A percentile compares a stretch with the other conserved stretches of the same genome.
These are phyloP conservation scores for Chiroxiphia lanceolata DNA, from an alignment of 2,797 vertebrate genomes.

Conservation along the genomic window DNA sequence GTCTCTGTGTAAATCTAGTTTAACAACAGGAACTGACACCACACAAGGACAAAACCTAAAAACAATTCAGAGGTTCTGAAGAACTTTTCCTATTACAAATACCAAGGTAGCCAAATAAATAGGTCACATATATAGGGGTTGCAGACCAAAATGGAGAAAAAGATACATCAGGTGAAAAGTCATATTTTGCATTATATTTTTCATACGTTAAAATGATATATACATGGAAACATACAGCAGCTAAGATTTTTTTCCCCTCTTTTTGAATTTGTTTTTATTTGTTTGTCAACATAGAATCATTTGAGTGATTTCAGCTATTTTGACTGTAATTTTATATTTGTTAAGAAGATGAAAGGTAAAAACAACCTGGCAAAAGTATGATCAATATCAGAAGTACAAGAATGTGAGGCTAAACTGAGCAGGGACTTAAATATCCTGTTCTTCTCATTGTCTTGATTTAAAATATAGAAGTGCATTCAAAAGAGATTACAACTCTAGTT, in stretches of 20 bases:
- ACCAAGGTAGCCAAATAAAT: not conserved
- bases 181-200: not conserved
- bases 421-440: slow-evolving; percentile 1
- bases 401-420: not conserved
- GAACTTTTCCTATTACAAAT: not conserved
- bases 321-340: not conserved
- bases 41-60: slow-evolving; percentile 41
- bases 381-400: not conserved
- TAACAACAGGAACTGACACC: slow-evolving; percentile 48
- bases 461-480: not conserved
- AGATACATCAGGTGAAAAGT: not conserved
- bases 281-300: not conserved
- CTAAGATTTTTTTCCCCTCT: not conserved
- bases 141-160: not conserved
- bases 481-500: not conserved
- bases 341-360: slow-evolving; percentile 11
- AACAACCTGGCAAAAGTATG: not conserved
- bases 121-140: not conserved
- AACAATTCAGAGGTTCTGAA: not conserved
- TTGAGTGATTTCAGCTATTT: slow-evolving; percentile 4
- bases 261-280: not conserved
- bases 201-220: not conserved
- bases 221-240: not conserved
- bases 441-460: not conserved
- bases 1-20: slow-evolving; percentile 44